Percentiles rank a stretch among this genome's conserved stretches.
These are phyloP conservation scores for Cantharis flavilabris DNA, from an alignment of 2,888 invertebrate genomes.

Conservation along the genomic window DNA sequence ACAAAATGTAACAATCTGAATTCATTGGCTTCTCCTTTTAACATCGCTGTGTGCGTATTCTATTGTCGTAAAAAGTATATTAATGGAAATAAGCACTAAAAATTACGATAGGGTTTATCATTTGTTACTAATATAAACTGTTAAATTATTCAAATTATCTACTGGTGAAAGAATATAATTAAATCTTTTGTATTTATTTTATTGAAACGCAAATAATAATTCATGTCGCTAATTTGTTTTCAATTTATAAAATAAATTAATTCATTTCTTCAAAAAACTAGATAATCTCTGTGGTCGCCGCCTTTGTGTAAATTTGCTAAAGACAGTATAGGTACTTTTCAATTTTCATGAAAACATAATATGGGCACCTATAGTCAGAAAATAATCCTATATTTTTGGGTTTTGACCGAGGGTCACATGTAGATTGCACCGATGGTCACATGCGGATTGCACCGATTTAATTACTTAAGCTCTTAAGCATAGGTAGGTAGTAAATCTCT, in stretches of 20 bases:
- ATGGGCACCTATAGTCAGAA: no score
- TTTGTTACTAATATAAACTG: slow-evolving; percentile 5
- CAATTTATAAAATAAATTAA: neutral
- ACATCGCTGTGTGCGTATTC: neutral
- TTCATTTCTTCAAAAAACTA: neutral
- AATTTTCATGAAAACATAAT: no score
- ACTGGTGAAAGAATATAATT: neutral
- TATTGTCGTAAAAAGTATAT: slow-evolving; percentile 3
- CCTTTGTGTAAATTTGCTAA: no score
- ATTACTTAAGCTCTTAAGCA: no score
- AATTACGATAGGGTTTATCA: neutral
- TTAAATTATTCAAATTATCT: slow-evolving; percentile 13
- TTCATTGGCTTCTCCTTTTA: slow-evolving; percentile 17
- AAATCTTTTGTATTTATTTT: neutral
- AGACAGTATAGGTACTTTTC: no score
- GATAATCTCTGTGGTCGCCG: no score
- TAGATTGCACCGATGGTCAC: no score
- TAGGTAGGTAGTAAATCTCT: no score
- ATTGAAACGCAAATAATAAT: neutral
- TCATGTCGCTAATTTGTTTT: neutral
- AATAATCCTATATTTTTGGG: no score
- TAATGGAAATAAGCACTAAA: slow-evolving; percentile 3
- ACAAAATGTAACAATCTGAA: slow-evolving; percentile 12
- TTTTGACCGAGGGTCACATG: no score
- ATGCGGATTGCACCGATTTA: no score